Evolutionary conservation across 2,888 invertebrate genomes (phyloP), one percentile per base, ranked within the genome.

Genomic region (Micoletzkya japonica): DNA sequence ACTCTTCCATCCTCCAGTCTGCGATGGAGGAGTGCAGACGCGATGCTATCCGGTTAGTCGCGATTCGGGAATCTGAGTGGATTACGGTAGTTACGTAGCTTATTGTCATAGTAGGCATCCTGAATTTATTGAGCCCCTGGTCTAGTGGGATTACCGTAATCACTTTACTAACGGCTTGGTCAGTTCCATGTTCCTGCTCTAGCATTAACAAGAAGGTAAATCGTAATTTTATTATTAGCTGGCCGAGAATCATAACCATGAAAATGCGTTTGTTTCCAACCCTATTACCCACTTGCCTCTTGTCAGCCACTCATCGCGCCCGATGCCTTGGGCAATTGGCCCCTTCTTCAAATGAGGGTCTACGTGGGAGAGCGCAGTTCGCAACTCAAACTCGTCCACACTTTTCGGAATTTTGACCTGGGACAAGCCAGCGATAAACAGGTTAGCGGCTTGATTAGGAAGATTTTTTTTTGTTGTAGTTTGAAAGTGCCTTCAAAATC

Each of bases 331-430:
- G 14, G 20, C 20, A 36, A 64, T 52, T 64, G 64, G 71, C 80
- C 81, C n/a, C 58, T 75, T 10, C 34, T 81, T 2, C 80, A 80
- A 63, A 67, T 82, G 2, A 61, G 80, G 36, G 74, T 82, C 34
- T 81, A 79, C 68, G 63, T 75, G 1, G 61, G 61, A 2, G 49
- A 7, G 2, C 39, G 30, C 17, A 24, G 26, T 36, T 24, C 6
- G 17, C 37, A 37, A 3, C 37, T 49, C 36, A 50, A n/a, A 39
- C 54, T 60, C 2, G 58, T 75, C 10, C 70, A 71, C 68, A 39
- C 58, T 1, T 61, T 69, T 32, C 50, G 59, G 0, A 54, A 75
- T 24, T 66, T 74, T 37, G 64, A 74, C n/a, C 26, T 75, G 2
- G 56, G 49, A 4, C 63, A 71, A 49, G 70, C 56, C 6, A 59